Base-by-base conservation (phyloP, 2,797 vertebrate genomes). In the Danio jaintianensis region DNA sequence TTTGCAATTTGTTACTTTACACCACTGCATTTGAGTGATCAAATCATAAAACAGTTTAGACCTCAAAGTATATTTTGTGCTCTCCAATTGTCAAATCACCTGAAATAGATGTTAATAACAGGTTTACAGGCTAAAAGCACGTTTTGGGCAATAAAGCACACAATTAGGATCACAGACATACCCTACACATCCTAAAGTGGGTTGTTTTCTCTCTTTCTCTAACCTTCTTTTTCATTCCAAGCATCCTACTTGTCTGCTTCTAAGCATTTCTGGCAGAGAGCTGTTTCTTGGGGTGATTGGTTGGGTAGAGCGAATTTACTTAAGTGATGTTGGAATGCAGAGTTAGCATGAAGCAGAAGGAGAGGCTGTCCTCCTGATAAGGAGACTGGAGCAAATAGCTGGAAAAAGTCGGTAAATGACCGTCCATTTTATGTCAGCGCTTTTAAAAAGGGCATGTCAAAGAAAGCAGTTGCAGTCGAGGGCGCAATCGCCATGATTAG, bases 271-370 rank as follows among this genome's bases (percentile, higher is more conserved):
- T 79, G 29, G 36, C 64, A 68, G 53, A 16, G 43, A 59, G 63
- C 29, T 48, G 22, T 69, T 52, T n/a, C 10, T 71, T 4, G 13
- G 71, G 55, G 43, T 67, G 75, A 72, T 71, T 69, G 47, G 52
- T 69, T 63, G 18, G 69, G 38, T 22, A 36, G 7, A 73, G 55
- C 6, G 64, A 73, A 72, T 82, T 80, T 83, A 55, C 61, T 79
- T 66, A 82, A 80, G 83, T 82, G 74, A 67, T 73, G 61, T 50
- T 52, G 22, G 61, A 82, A 80, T 82, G 70, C 70, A 59, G 63
- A 82, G 63, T 75, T 83, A 73, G 76, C 68, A 75, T 22, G 72
- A 82, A 66, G 59, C 64, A 50, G 55, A 67, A 53, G 59, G 56
- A 69, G 45, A 80, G 64, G 69, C 42, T 67, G 62, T 77, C 55